A percentile compares a stretch with the other conserved stretches of the same genome.
These are phyloP conservation scores for Octonoba sinensis DNA, from an alignment of 2,888 invertebrate genomes.

Conservation along the genomic window DNA sequence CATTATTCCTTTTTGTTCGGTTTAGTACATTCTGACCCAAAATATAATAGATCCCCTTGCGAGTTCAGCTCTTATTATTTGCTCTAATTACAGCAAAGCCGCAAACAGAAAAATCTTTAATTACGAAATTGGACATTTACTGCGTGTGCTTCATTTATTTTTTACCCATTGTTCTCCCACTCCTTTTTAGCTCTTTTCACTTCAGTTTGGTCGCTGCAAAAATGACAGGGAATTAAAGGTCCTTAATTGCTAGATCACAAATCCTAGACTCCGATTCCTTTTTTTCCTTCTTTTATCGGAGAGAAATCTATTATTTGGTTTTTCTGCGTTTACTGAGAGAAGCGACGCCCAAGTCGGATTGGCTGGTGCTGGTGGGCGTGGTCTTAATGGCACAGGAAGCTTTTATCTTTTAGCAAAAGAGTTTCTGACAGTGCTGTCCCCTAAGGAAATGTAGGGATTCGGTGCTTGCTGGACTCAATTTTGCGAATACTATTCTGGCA, in stretches of 20 bases:
- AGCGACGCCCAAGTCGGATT: too few species aligned
- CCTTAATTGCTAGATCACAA: conserved; percentile 34
- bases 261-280: conserved; percentile 12
- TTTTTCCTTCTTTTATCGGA: conserved; percentile 4
- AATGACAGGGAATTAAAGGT: conserved; percentile 51
- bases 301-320: conserved; percentile 33
- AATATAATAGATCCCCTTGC: conserved; percentile 35
- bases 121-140: conserved; percentile 33
- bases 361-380: too few species aligned
- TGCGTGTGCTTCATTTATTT: background rate
- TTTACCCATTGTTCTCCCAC: background rate
- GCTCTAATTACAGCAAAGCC: conserved; percentile 18
- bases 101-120: conserved; percentile 33
- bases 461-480: too few species aligned
- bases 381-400: too few species aligned
- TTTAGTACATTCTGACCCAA: background rate
- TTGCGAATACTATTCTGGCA: too few species aligned
- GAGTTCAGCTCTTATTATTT: conserved; percentile 6
- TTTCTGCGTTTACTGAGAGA: background rate
- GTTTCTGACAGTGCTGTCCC: too few species aligned
- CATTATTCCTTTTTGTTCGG: background rate
- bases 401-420: too few species aligned
- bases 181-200: too few species aligned
- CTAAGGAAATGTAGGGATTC: too few species aligned
- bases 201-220: conserved; percentile 7